A percentile compares a stretch with the other conserved stretches of the same genome.
phyloP scores from a whole-genome alignment of 2,113 vertebrate species.

The Brachionichthys hirsutus region DNA sequence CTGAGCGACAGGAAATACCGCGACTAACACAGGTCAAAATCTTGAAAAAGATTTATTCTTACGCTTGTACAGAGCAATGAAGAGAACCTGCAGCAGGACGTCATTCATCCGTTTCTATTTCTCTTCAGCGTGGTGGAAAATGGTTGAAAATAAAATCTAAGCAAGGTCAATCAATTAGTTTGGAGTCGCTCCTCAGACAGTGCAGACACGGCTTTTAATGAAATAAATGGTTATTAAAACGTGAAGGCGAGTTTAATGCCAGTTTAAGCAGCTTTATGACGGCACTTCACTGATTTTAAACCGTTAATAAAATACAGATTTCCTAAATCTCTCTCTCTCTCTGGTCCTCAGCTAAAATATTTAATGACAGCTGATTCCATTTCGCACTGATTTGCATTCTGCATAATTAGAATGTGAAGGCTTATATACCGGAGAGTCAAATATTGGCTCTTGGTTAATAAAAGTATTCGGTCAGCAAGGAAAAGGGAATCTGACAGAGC shows the following conservation, averaged over 20 bases:
- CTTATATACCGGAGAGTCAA: neutral
- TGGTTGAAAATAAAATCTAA: neutral
- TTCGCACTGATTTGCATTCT: slow-evolving; percentile 35
- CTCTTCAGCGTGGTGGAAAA: neutral
- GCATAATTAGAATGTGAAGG: slow-evolving; percentile 26
- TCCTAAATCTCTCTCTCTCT: slow-evolving; percentile 11
- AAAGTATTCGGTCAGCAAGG: slow-evolving; percentile 6
- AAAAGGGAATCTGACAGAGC: slow-evolving; percentile 2
- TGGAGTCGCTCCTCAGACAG: neutral
- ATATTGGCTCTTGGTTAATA: slow-evolving; percentile 16
- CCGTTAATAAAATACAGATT: slow-evolving; percentile 13
- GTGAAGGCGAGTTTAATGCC: neutral
- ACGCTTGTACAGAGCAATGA: neutral
- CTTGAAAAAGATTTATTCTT: too few species aligned
- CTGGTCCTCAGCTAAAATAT: slow-evolving; percentile 19
- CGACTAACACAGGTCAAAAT: too few species aligned
- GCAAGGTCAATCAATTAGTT: neutral
- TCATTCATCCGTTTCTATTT: neutral
- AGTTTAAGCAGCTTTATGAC: neutral
- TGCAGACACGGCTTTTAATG: neutral
- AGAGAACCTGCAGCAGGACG: too few species aligned
- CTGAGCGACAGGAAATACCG: too few species aligned
- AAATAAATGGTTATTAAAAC: neutral
- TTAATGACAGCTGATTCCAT: slow-evolving; percentile 44
- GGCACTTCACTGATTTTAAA: slow-evolving; percentile 3